Evolutionary conservation across 1,140 invertebrate genomes (phyloP).

Genomic region (Metopolophium dirhodum): DNA sequence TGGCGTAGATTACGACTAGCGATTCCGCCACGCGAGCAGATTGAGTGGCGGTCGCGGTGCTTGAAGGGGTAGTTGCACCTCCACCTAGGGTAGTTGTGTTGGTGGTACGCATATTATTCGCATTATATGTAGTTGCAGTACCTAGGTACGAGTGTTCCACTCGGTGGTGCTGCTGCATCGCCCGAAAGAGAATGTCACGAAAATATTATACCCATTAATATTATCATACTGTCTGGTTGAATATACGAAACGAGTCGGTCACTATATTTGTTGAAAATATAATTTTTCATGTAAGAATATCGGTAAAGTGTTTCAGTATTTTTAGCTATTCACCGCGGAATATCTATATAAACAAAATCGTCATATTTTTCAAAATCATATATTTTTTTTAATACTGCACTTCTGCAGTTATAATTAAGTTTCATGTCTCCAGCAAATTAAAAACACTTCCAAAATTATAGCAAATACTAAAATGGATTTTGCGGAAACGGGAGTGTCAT

Average conservation of each 20-base stretch:
- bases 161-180: background rate
- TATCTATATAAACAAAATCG: too few relatives aligned
- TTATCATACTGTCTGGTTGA: background rate
- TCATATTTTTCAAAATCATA: background rate
- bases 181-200: background rate
- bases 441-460: too few relatives aligned
- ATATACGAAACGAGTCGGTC: background rate
- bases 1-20: slow-evolving; percentile 6
- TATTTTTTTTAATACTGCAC: background rate
- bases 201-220: background rate
- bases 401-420: background rate
- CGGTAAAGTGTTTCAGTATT: background rate
- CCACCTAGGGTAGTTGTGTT: background rate
- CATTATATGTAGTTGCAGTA: background rate
- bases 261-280: background rate
- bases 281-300: background rate
- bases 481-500: too few relatives aligned
- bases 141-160: background rate
- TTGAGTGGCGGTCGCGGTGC: background rate
- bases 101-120: background rate
- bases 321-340: too few relatives aligned
- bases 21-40: slow-evolving; percentile 13
- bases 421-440: background rate
- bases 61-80: background rate
- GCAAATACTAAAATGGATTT: too few relatives aligned